Base-by-base conservation (phyloP, 2,797 vertebrate genomes). In the Alcedo atthis region DNA sequence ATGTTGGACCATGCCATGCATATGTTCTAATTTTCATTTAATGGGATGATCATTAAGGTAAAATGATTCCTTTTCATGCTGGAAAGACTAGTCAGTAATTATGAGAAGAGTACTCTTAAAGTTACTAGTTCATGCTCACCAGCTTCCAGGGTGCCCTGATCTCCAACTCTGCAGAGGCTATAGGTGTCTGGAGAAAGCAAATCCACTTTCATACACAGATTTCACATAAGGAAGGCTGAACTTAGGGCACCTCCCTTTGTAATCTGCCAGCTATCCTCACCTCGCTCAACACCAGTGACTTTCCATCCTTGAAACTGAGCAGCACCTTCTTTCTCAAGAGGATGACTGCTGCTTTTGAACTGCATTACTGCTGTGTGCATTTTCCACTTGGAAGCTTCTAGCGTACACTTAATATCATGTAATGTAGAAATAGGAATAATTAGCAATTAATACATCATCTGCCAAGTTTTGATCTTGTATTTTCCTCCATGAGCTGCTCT, bases 381-480 rank as follows among this genome's bases (percentile, higher is more conserved):
- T 96, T 94, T 87, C 75, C 46, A 87, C 71, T 81, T 61, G 70
- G 80, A 95, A 92, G 37, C 45, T 91, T 84, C 85, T 83, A 86
- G 45, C 20, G 40, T 42, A 66, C 42, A 51, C 53, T 90, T 90
- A 75, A 55, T 75, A 81, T 66, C 20, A 57, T 45, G 26, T 58
- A 75, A 87, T 78, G 26, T 43, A 69, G 64, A 89, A 93, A 77
- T 37, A 73, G 62, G 62, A 94, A 91, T 78, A 94, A 89, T 81
- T 69, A 87, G 51, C 71, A 83, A 79, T 57, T 92, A 92, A 89
- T 83, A 90, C 87, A 81, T 46, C 59, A 88, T 81, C 69, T 92
- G 62, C 25, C 48, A 90, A 63, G 26, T 85, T 91, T 55, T 69
- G 18, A 85, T 35, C 13, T 77, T 82, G 15, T 51, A 28, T 77